These are phyloP conservation scores for Macquaria ambigua DNA, from an alignment of 2,113 vertebrate species.

Conservation along the genomic window DNA sequence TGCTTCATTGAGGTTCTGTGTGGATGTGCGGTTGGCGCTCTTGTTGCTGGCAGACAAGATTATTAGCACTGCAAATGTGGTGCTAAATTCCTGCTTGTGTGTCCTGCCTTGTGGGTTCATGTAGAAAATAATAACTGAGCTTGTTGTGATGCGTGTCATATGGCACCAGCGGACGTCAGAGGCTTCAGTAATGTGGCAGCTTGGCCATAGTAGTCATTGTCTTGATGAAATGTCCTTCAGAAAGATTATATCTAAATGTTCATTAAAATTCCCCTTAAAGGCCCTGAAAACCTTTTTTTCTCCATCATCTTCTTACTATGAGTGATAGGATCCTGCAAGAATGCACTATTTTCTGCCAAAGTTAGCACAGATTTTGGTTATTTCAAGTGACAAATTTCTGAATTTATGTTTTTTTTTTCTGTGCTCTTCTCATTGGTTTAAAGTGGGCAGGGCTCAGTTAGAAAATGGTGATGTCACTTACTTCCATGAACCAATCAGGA, in stretches of 20 bases:
- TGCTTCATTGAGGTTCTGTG: conserved; percentile 3
- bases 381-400: background rate
- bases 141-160: background rate
- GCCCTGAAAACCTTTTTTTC: background rate
- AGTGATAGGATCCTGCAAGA: background rate
- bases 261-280: background rate
- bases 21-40: background rate
- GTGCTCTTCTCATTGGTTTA: too few species aligned
- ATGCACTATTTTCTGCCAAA: background rate
- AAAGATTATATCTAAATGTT: background rate
- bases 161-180: background rate
- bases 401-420: too few species aligned
- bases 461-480: too few species aligned
- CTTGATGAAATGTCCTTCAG: background rate
- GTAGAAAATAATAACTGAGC: background rate
- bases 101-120: background rate
- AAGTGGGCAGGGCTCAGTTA: too few species aligned
- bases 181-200: background rate
- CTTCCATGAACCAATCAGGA: too few species aligned
- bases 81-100: background rate
- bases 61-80: conserved; percentile 17
- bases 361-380: background rate
- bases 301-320: background rate
- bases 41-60: background rate
- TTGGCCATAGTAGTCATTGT: background rate